phyloP scores from a whole-genome alignment of 2,113 vertebrate genomes.

The Protobothrops flavoviridis region DNA sequence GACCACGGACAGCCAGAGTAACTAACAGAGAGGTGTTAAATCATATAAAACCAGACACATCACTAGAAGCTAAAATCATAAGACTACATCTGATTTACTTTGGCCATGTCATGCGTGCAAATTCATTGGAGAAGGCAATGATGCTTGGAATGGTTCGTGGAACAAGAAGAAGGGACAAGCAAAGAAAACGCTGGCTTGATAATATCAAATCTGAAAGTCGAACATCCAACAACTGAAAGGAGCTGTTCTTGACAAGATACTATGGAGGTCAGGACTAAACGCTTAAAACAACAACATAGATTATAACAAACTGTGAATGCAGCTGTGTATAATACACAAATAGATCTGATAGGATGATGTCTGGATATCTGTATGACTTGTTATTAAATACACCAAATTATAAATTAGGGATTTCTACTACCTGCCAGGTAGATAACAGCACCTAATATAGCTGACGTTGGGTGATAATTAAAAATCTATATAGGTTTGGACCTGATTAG shows the following conservation, averaged over 20 bases:
- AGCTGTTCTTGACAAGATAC: background rate
- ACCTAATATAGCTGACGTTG: background rate
- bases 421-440: background rate
- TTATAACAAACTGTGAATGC: background rate
- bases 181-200: background rate
- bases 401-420: conserved; percentile 13
- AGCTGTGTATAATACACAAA: background rate
- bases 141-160: background rate
- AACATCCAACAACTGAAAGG: background rate
- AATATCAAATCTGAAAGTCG: background rate
- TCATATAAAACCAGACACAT: background rate
- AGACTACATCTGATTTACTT: background rate
- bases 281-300: background rate
- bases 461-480: background rate
- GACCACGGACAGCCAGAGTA: background rate
- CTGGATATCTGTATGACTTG: background rate
- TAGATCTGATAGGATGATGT: background rate
- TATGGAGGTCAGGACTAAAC: background rate
- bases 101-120: background rate
- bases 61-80: background rate
- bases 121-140: background rate
- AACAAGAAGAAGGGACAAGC: background rate
- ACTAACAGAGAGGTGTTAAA: background rate
- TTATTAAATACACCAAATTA: background rate
- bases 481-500: background rate